Base-by-base conservation (phyloP, 2,888 invertebrate species). In the Entomobrya multifasciata region DNA sequence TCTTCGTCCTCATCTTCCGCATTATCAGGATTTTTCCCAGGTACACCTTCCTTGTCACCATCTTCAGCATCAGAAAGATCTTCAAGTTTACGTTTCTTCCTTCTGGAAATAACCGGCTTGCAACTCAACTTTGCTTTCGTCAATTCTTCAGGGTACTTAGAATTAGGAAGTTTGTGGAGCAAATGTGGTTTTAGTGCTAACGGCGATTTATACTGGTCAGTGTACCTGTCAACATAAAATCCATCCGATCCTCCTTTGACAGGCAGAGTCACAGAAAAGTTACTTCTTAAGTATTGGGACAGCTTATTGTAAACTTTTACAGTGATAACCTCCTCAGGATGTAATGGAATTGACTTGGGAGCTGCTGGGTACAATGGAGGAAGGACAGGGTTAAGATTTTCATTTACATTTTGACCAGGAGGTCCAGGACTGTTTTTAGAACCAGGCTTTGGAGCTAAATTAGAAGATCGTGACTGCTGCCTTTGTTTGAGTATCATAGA, bases 181-280 rank as follows among this genome's bases (percentile, higher is more conserved):
- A 88, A 15, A 88, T 90, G 67, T 91, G 91, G 81, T 91, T 92
- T 67, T 11, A 70, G 0, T 91, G 92, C 65, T 91, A 90, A 27
- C 85, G 90, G 25, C 83, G 88, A 92, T 91, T 91, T 92, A 88
- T 93, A 93, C 74, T 92, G 92, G 90, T 93, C 93, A 0, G 93
- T 93, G 89, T 93, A 93, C 36, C 93, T 91, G 22, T 92, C 92
- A 27, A 93, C 86, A 36, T 88, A 47, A 44, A 90, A 90, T 0
- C 87, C 78, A 65, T 52, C 36, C 1, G 17, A 27, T 11, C 65
- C 20, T 67, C 74, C 55, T 27, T 67, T 86, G 11, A 17, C 36
- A 4, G 49, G 72, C 10, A 10, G 20, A 0, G 83, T 55, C 1
- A 74, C 77, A 8, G 85, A 78, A 78, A 78, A 90, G 55, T 91